Base-by-base conservation (phyloP, 2,113 vertebrate genomes). In the Pheucticus melanocephalus region DNA sequence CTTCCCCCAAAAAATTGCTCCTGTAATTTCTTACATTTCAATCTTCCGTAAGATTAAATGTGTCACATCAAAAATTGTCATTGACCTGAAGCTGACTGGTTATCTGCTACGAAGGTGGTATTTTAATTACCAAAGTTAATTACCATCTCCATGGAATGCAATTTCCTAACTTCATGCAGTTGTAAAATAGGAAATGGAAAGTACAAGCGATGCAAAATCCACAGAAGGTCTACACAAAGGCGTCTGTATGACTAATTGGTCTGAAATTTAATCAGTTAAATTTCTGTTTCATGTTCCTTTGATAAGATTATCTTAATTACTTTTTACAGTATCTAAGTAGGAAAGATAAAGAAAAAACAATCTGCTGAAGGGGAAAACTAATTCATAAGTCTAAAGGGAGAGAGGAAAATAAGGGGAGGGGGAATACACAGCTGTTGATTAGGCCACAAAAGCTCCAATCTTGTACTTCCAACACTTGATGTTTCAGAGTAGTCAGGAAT, bases 241-340 rank as follows among this genome's bases (percentile, higher is more conserved):
- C 95, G 93, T 87, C 86, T 94, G 83, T 93, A 90, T 92, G 93
- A 95, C 95, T 96, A 97, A 97, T 96, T 97, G 88, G 93, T 93
- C 90, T 96, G 93, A 96, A 94, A 97, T 96, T 89, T 96, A 93
- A 97, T 97, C 95, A 96, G 95, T 95, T 95, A 96, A 90, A 96
- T 94, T 97, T 97, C 92, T 97, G 95, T 96, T 97, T 96, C 94
- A 91, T 95, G 94, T 95, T 95, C 88, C 75, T 96, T 91, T 96
- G 94, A 95, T 95, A 97, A 95, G 92, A 96, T 96, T 94, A 96
- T 97, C 95, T 96, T 97, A 96, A 96, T 96, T 96, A 96, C 95
- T 96, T 97, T 92, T 96, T 95, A 95, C 92, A 95, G 57, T 81
- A 92, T 94, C 83, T 82, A 93, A 88, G 83, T 83, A 87, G 77